These are phyloP conservation scores for Platerodrilus igneus DNA, from an alignment of 2,888 invertebrate species.

Conservation along the genomic window DNA sequence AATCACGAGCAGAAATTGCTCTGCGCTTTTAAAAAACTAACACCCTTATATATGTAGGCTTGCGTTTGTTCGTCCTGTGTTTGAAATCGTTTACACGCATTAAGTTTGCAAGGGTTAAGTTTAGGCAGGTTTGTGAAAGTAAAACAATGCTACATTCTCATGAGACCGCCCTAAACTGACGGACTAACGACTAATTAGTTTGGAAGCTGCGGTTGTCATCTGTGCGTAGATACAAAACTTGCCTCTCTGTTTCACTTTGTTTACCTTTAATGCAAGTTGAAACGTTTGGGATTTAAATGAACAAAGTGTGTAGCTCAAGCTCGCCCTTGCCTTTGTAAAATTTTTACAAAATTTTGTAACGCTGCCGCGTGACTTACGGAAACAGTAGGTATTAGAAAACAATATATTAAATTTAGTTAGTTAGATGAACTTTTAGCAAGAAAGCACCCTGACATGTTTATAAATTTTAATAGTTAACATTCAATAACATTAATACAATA, in stretches of 20 bases:
- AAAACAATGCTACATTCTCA: slow-evolving; percentile 22
- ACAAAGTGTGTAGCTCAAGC: slow-evolving; percentile 16
- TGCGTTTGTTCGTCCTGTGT: slow-evolving; percentile 15
- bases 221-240: slow-evolving; percentile 27
- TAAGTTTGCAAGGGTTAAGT: slow-evolving; percentile 17
- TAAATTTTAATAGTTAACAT: no score
- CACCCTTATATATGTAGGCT: slow-evolving; percentile 7
- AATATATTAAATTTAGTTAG: no score
- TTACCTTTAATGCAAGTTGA: slow-evolving; percentile 26
- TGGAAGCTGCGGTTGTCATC: slow-evolving; percentile 31
- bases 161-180: slow-evolving; percentile 26
- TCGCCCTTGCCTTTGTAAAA: no score
- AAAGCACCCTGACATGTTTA: no score
- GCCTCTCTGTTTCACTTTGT: slow-evolving; percentile 25
- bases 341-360: no score
- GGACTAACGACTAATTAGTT: slow-evolving; percentile 33
- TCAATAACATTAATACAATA: no score
- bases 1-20: slow-evolving; percentile 29
- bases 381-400: no score
- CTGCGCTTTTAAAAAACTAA: slow-evolving; percentile 14
- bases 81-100: slow-evolving; percentile 23
- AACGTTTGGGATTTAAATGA: slow-evolving; percentile 22
- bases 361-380: no score
- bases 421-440: no score
- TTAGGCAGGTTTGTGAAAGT: slow-evolving; percentile 17